Evolutionary conservation across 2,797 vertebrate genomes (phyloP).

Genomic region (Falco columbarius): DNA sequence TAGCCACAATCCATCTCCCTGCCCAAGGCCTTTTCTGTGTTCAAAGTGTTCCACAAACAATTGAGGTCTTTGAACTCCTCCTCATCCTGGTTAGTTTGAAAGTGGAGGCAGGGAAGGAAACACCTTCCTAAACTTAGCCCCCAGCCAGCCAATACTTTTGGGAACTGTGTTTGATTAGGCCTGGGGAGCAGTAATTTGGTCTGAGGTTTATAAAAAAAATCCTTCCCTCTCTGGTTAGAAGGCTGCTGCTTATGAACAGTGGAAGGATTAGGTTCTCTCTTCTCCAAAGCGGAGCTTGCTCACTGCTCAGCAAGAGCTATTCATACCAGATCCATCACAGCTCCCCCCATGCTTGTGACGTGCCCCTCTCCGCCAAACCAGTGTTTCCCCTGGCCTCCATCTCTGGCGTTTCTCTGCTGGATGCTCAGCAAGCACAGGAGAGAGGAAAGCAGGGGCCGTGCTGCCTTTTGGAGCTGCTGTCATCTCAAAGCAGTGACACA

Average conservation of each 20-base stretch:
- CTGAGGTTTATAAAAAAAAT: neutral
- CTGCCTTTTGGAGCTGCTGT: neutral
- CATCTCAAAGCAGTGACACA: neutral
- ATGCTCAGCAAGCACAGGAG: neutral
- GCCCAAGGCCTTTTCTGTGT: conserved; percentile 21
- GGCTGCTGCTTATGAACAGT: neutral
- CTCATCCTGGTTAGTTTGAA: conserved; percentile 40
- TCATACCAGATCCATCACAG: neutral
- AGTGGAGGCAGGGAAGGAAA: conserved; percentile 46
- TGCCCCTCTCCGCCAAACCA: neutral
- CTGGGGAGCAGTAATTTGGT: conserved; percentile 22
- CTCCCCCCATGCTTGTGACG: neutral
- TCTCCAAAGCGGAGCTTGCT: neutral
- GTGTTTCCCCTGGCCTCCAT: neutral
- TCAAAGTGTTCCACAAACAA: conserved; percentile 35
- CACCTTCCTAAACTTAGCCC: conserved; percentile 10
- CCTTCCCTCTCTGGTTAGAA: neutral
- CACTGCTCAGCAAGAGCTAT: neutral
- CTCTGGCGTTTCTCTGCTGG: neutral
- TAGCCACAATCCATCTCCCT: conserved; percentile 30
- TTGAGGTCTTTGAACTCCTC: conserved; percentile 60
- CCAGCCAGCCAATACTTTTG: conserved; percentile 28
- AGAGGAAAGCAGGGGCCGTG: rapidly evolving
- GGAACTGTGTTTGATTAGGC: neutral
- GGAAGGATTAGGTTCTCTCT: neutral